Evolutionary conservation across 2,113 vertebrate species (phyloP), one percentile per base, ranked within the genome.

Genomic region (Amphiprion percula): DNA sequence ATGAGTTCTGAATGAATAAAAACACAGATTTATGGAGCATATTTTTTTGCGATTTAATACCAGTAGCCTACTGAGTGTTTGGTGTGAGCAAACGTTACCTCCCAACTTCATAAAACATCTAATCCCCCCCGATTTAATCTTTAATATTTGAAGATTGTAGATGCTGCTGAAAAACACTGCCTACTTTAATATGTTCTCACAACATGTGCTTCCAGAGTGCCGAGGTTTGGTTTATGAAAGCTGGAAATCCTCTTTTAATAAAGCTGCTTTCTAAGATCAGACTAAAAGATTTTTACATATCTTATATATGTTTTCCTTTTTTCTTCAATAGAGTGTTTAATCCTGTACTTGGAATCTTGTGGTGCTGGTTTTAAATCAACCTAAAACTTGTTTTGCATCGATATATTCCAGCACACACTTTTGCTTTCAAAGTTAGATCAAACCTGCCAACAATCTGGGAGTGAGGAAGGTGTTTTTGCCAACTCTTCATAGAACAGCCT

Each of bases 51-150:
- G 23, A 68, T 82, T 85, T 84, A 82, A 64, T 71, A 63, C 56
- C 61, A 52, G 74, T 17, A 46, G 52, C 72, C 46, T 39, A 61
- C 55, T 3, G 46, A 64, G 64, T 7, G 19, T 24, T 78, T 74
- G 73, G 66, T 44, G 30, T 55, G 44, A 70, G 52, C 23, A 33
- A 67, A 62, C 66, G 53, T 81, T 56, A 71, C 17, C 66, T 63
- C 55, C 41, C 1, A 28, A 70, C 61, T 80, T 83, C 70, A 84
- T 85, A 64, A 81, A 88, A 79, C 63, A 61, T 66, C 50, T 54
- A 84, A 89, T 86, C 82, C 81, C 50, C 21, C 67, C n/a, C 71
- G 68, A 79, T 84, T 88, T 87, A 78, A 86, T 84, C 75, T 86
- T 86, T 78, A 77, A 85, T 86, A 87, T 85, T 50, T 75, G 56